These are phyloP conservation scores for Peromyscus maniculatus DNA, from an alignment of 2,113 vertebrate species.

Conservation along the genomic window DNA sequence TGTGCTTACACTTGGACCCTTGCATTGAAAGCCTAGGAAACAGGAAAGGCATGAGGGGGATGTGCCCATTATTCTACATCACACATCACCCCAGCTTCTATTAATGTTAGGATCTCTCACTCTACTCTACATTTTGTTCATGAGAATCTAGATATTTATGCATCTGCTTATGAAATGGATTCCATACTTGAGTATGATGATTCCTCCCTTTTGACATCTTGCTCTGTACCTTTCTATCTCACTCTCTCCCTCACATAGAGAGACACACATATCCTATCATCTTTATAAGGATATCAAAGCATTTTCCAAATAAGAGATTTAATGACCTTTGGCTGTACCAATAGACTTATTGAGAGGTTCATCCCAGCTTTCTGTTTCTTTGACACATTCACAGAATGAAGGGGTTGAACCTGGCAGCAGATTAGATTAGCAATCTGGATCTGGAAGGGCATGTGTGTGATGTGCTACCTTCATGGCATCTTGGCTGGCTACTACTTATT, in stretches of 20 bases:
- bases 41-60: not conserved
- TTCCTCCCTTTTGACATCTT: not conserved
- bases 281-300: constrained; percentile 19
- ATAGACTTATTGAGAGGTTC: constrained; percentile 23
- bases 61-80: not conserved
- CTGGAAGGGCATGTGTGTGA: not conserved
- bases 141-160: not conserved
- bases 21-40: not conserved
- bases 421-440: constrained; percentile 51
- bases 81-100: not conserved
- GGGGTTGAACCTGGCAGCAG: not conserved
- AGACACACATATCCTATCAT: not conserved
- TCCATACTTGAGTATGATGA: not conserved
- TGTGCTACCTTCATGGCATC: not conserved
- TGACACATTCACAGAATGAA: not conserved
- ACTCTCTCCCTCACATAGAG: not conserved
- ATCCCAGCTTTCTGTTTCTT: constrained; percentile 6
- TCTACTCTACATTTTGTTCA: not conserved
- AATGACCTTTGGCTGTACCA: not conserved
- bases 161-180: not conserved
- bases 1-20: not conserved
- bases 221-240: not conserved
- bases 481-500: constrained; percentile 65
- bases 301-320: constrained; percentile 1
- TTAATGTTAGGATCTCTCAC: not conserved